Conservation (phyloP, 2,888 invertebrate genomes). For the Caenorhabditis becei region DNA sequence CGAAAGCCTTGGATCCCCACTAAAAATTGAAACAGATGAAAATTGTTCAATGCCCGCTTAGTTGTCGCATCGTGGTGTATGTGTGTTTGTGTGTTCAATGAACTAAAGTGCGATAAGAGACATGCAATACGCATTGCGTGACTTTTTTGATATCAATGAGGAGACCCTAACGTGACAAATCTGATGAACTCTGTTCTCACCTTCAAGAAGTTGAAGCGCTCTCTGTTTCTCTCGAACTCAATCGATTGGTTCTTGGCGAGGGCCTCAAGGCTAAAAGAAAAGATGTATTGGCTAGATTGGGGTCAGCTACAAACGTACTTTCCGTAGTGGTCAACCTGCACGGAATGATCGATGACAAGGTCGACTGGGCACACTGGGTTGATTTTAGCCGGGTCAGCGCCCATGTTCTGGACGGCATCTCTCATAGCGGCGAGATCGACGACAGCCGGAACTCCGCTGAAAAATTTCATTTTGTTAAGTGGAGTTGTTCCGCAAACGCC, state of each 20-base stretch:
- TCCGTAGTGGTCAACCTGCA: slow-evolving; percentile 93
- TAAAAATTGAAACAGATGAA: slow-evolving; percentile 82
- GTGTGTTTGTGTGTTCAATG: slow-evolving; percentile 51
- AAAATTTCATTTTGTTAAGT: slow-evolving; percentile 64
- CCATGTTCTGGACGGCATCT: slow-evolving; percentile 91
- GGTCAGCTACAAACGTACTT: slow-evolving; percentile 81
- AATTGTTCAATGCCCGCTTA: slow-evolving; percentile 40
- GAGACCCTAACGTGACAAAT: slow-evolving; percentile 36
- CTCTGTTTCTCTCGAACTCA: slow-evolving; percentile 95
- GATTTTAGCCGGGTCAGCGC: slow-evolving; percentile 93
- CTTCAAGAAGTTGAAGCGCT: slow-evolving; percentile 96
- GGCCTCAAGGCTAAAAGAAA: slow-evolving; percentile 88
- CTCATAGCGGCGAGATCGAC: slow-evolving; percentile 99
- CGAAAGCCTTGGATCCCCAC: slow-evolving; percentile 97
- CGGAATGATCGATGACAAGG: slow-evolving; percentile 97
- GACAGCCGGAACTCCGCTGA: slow-evolving; percentile 96
- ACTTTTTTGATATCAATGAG: slow-evolving; percentile 27
- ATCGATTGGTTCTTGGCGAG: slow-evolving; percentile 93
- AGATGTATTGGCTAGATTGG: neutral
- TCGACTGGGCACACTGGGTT: slow-evolving; percentile 98
- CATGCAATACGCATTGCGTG: slow-evolving; percentile 49
- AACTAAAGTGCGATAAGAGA: slow-evolving; percentile 45
- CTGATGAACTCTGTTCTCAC: slow-evolving; percentile 83
- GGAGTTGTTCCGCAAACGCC: neutral
- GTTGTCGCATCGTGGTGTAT: neutral